These are phyloP conservation scores for Gasterosteus nipponicus DNA, from an alignment of 2,113 vertebrate species.

Conservation along the genomic window DNA sequence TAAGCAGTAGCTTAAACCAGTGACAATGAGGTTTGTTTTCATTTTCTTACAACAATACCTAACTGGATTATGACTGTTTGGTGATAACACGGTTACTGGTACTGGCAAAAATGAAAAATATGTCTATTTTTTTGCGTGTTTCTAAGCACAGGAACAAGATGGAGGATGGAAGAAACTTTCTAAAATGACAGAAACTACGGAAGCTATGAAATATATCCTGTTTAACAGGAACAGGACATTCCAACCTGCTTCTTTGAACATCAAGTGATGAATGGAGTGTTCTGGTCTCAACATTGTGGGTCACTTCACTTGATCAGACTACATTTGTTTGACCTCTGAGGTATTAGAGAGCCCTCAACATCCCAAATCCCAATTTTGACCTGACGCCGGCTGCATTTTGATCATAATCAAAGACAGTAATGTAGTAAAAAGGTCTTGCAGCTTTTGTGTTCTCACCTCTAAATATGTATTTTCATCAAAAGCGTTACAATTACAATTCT, in stretches of 20 bases:
- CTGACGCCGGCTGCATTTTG: background rate
- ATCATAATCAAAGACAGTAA: background rate
- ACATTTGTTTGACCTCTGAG: background rate
- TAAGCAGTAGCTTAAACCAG: constrained; percentile 25
- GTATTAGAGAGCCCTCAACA: background rate
- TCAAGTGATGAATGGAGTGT: background rate
- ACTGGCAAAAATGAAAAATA: background rate
- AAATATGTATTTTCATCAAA: background rate
- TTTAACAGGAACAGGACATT: too few relatives aligned
- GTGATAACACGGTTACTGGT: constrained; percentile 1
- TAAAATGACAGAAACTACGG: background rate
- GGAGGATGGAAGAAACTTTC: background rate
- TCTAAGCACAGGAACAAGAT: background rate
- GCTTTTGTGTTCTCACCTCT: background rate
- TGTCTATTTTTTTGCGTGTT: background rate
- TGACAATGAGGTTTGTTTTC: constrained; percentile 32
- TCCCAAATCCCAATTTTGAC: background rate
- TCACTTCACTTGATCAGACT: background rate
- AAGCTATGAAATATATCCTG: background rate
- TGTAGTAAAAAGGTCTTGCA: background rate
- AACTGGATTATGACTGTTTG: constrained; percentile 15
- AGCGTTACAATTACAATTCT: background rate
- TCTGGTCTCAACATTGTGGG: background rate
- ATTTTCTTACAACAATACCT: background rate
- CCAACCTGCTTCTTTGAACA: background rate